Percentiles rank a stretch among this genome's conserved stretches.
Conservation (phyloP, 1,140 invertebrate genomes). For the Drosophila tristis region DNA sequence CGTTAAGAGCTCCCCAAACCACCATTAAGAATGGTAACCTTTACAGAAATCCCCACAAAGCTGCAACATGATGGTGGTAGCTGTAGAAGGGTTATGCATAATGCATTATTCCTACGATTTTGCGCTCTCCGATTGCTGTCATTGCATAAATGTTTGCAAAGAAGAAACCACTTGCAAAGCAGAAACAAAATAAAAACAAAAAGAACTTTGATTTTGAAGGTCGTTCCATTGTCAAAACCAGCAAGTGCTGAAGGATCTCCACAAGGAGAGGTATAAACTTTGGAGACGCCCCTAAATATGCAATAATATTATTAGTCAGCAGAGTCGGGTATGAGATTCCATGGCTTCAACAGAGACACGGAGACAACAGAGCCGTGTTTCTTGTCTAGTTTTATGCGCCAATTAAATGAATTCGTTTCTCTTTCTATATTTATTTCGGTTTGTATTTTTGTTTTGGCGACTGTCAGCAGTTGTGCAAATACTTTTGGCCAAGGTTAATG, state of each 20-base stretch:
- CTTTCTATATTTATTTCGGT: conserved; percentile 12
- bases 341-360: background rate
- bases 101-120: conserved; percentile 37
- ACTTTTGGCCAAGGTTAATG: conserved; percentile 61
- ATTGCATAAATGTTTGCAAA: conserved; percentile 18
- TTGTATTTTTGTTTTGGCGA: conserved; percentile 32
- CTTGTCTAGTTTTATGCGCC: conserved; percentile 38
- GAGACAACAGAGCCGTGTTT: no score
- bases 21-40: conserved; percentile 18
- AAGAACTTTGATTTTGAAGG: conserved; percentile 25
- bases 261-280: background rate
- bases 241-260: background rate
- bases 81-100: conserved; percentile 31
- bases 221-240: conserved; percentile 8
- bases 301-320: conserved; percentile 38
- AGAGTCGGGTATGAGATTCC: background rate
- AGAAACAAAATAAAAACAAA: conserved; percentile 12
- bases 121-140: conserved; percentile 15
- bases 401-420: conserved; percentile 26
- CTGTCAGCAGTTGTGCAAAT: conserved; percentile 55
- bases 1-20: background rate
- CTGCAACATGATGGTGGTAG: background rate
- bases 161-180: conserved; percentile 11
- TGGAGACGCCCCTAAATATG: conserved; percentile 28
- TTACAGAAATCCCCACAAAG: conserved; percentile 9